Base-by-base conservation (phyloP, 92 coral and sea anemone genomes). In the Galaxea fascicularis region DNA sequence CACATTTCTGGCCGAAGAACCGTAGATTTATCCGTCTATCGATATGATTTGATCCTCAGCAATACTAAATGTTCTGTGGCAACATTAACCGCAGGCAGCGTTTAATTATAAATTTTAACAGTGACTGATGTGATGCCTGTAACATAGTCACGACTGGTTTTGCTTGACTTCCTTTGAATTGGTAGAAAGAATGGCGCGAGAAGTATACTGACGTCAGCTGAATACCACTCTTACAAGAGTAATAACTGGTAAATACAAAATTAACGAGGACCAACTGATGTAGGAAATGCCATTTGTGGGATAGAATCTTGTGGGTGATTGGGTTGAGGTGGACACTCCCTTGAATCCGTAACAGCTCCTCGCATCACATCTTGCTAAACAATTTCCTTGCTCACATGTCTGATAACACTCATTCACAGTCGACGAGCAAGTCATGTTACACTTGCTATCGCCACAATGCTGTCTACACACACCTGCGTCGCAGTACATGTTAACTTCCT, bases 401-500 rank as follows among this genome's bases (percentile, higher is more conserved):
- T 67, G 73, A 16, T 28, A 29, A n/a, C 51, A 67, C 49, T 67
- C 73, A 6, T 67, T 67, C 24, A 67, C 73, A 67, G 46, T 67
- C 35, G 73, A 67, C 49, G 73, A 30, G 44, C 73, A 67, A 18
- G 45, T 67, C 73, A 67, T 31, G 4, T 15, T 31, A 67, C 73
- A 67, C 46, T 20, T 16, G 73, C 22, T 31, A 35, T 67, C 73
- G 24, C 49, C 73, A 24, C 73, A 67, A 24, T 67, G 47, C 24
- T 67, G 73, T 67, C 21, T 35, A 31, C 73, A 67, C 22, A 67
- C 49, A 16, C 31, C 46, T 67, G 73, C 73, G 21, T 67, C 73
- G 73, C 73, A 67, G 47, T 17, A 29, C 73, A 67, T 67, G 22
- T 24, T 41, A 22, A 68, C 46, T 49, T 24, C 27, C 21, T 44